Conservation (phyloP, 2,113 vertebrate genomes). For the Plotosus lineatus region DNA sequence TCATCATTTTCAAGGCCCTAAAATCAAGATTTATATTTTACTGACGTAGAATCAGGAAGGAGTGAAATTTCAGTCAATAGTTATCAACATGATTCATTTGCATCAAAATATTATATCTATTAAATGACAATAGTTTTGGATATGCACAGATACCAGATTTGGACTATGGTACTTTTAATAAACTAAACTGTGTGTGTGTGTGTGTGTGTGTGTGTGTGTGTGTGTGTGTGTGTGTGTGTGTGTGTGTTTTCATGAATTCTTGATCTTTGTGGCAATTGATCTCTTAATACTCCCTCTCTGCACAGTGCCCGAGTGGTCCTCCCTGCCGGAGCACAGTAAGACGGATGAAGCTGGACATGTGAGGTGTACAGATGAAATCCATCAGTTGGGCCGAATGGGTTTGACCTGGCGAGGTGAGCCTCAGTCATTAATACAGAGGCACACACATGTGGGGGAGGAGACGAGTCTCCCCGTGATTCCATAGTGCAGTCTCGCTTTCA, state of each 20-base stretch:
- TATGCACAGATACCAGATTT: background rate
- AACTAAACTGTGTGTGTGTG: background rate
- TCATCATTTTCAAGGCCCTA: background rate
- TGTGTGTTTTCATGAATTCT: background rate
- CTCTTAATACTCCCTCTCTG: slow-evolving; percentile 64
- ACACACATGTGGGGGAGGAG: slow-evolving; percentile 59
- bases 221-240: background rate
- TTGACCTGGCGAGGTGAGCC: slow-evolving; percentile 95
- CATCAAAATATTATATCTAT: background rate
- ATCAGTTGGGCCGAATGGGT: slow-evolving; percentile 93
- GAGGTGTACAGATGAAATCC: slow-evolving; percentile 86
- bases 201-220: background rate
- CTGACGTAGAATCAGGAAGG: background rate
- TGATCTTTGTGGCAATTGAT: background rate
- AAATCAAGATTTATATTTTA: background rate
- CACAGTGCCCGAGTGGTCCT: slow-evolving; percentile 73
- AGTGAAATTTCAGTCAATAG: background rate
- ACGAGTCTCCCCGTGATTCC: slow-evolving; percentile 4
- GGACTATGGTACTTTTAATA: slow-evolving; percentile 51
- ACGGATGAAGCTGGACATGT: slow-evolving; percentile 82
- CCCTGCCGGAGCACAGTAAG: slow-evolving; percentile 66
- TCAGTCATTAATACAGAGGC: slow-evolving; percentile 86
- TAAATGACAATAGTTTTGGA: background rate
- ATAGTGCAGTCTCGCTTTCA: slow-evolving; percentile 31
- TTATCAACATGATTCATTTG: slow-evolving; percentile 16